Base-by-base conservation (phyloP, 2,888 invertebrate species). In the Polietes domitor region DNA sequence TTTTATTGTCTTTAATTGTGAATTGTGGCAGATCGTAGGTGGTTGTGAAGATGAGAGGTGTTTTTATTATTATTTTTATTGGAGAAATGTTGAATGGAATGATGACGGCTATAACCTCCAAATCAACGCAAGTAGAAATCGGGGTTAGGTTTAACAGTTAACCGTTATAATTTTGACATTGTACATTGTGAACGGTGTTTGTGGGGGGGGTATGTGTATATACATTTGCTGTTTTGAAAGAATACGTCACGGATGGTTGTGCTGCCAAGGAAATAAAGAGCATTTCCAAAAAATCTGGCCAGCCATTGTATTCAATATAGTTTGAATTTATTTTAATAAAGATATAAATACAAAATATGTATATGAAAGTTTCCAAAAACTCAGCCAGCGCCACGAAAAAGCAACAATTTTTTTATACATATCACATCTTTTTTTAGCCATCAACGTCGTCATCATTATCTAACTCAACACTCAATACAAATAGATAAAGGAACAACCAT, bases 41-140 rank as follows among this genome's bases (percentile, higher is more conserved):
- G 72, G 72, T 75, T 70, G 65, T 65, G 21, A 41, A 55, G 4
- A 7, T 70, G 58, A 10, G 24, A 47, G 19, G 37, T 68, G 21
- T 26, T 53, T 75, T 55, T 68, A n/a, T 53, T 43, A n/a, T 71
- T 63, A 32, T 55, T 41, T 41, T 41, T 74, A 61, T 58, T 73
- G 70, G 43, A 6, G 28, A 50, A 55, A 26, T 81, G 71, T 19
- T 82, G 75, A 78, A 72, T 78, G 75, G 75, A 63, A 78, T 53
- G 43, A 55, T 63, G 80, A 77, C 77, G 83, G 80, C 80, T 80
- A 74, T 74, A 83, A 83, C 80, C 83, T 83, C 80, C 58, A 80
- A 83, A 76, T 2, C 21, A 83, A 55, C 50, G 26, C 76, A 41
- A 70, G 12, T 10, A 37, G 7, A 7, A 37, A 37, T 9, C 32